These are phyloP conservation scores for Pachydiplax longipennis DNA, from an alignment of 2,888 invertebrate genomes.

Conservation along the genomic window DNA sequence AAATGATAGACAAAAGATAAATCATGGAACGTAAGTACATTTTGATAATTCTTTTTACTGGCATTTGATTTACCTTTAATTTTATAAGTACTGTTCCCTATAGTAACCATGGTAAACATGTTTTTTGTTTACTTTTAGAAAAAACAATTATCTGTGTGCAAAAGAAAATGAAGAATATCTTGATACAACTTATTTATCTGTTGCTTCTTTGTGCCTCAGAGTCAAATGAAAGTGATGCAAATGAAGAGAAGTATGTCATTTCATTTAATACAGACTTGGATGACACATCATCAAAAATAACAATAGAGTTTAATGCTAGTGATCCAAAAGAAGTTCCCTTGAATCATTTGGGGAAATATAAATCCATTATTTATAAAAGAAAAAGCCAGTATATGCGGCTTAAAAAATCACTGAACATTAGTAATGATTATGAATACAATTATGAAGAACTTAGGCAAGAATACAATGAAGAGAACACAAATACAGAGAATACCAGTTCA, in stretches of 20 bases:
- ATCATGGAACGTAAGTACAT: background rate
- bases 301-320: background rate
- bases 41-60: background rate
- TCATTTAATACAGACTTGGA: background rate
- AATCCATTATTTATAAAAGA: background rate
- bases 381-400: background rate
- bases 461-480: background rate
- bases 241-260: background rate
- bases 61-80: too few species aligned
- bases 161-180: background rate
- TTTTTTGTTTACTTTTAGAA: background rate
- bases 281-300: background rate
- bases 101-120: background rate
- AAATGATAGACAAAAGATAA: background rate
- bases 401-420: background rate
- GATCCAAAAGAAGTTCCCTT: background rate
- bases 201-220: background rate
- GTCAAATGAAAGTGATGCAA: background rate
- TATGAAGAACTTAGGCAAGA: slow-evolving; percentile 1
- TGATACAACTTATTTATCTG: background rate
- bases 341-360: background rate
- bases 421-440: background rate
- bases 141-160: background rate
- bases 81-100: background rate
- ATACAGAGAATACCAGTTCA: background rate